Evolutionary conservation across 2,113 vertebrate genomes (phyloP), one percentile per base, ranked within the genome.

Genomic region (Myotis yumanensis): DNA sequence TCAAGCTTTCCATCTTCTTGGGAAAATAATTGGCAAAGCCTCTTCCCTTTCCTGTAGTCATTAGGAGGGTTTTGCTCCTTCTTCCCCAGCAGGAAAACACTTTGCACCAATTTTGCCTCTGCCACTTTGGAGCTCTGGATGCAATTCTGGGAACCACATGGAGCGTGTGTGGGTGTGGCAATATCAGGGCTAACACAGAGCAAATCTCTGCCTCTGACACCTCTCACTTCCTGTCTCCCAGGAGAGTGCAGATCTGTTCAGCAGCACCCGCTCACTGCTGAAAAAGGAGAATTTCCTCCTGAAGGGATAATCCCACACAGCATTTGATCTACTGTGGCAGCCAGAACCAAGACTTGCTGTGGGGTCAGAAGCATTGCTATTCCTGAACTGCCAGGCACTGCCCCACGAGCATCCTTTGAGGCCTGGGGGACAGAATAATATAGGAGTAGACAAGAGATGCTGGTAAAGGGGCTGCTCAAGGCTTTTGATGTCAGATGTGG

Each of bases 1-100:
- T 95, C 79, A 59, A 93, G 82, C 69, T 90, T 92, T 80, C 52
- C 71, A 46, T 69, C 72, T 77, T 91, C 32, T 62, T 95, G 75
- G 76, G 57, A 92, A 95, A 87, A 79, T 87, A 95, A 94, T 40
- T 95, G 96, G 88, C 68, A 89, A 94, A 93, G 30, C 9, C 30
- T 81, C 46, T 89, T 76, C 64, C 17, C 37, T 91, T 97, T 87
- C 43, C 83, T 51, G 11, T 15, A 35, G 23, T 88, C 95, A 95
- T 92, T 86, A 90, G 84, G 54, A 86, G 20, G 40, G 17, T 59
- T 92, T 89, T 95, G 48, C 15, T 90, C 59, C 40, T 86, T 69
- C 40, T 83, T 23, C 8, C 72, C 76, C 90, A 3, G 40, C 87
- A 95, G 73, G 20, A 86, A 95, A 93, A 69, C 7, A 25, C 40